phyloP scores from a whole-genome alignment of 2,888 invertebrate species.

The Dendrolimus houi region DNA sequence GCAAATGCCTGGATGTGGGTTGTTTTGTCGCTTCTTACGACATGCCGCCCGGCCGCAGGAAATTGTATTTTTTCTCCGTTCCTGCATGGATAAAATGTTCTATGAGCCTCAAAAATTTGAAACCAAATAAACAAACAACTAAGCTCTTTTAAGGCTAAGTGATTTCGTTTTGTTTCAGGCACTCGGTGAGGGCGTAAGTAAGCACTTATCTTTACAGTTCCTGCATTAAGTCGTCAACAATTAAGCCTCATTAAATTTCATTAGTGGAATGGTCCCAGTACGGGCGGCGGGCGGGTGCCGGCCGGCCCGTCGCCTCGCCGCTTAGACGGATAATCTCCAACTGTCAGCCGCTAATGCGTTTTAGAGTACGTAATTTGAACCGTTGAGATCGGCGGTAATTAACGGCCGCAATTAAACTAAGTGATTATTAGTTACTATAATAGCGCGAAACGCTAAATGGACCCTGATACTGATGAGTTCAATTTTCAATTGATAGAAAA shows the following conservation, averaged over 20 bases:
- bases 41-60: too few relatives aligned
- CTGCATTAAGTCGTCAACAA: slow-evolving; percentile 73
- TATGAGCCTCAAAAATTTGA: neutral
- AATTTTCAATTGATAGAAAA: slow-evolving; percentile 1
- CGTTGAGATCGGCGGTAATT: slow-evolving; percentile 73
- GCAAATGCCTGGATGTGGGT: too few relatives aligned
- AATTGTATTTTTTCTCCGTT: too few relatives aligned
- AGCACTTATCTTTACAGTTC: slow-evolving; percentile 64
- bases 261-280: slow-evolving; percentile 59
- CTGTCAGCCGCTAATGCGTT: slow-evolving; percentile 75
- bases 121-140: neutral
- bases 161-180: slow-evolving; percentile 50
- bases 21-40: too few relatives aligned
- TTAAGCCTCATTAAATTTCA: slow-evolving; percentile 75
- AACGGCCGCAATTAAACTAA: slow-evolving; percentile 73
- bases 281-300: slow-evolving; percentile 26
- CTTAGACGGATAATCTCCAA: slow-evolving; percentile 75
- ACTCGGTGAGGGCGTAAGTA: slow-evolving; percentile 39
- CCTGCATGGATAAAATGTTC: too few relatives aligned
- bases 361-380: slow-evolving; percentile 77
- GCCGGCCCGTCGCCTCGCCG: slow-evolving; percentile 55
- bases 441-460: slow-evolving; percentile 42
- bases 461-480: slow-evolving; percentile 9
- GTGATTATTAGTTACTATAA: slow-evolving; percentile 65
- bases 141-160: slow-evolving; percentile 15